A percentile compares a stretch with the other conserved stretches of the same genome.
phyloP scores from a whole-genome alignment of 2,113 vertebrate species.

The Cyphomyrus discorhynchus region DNA sequence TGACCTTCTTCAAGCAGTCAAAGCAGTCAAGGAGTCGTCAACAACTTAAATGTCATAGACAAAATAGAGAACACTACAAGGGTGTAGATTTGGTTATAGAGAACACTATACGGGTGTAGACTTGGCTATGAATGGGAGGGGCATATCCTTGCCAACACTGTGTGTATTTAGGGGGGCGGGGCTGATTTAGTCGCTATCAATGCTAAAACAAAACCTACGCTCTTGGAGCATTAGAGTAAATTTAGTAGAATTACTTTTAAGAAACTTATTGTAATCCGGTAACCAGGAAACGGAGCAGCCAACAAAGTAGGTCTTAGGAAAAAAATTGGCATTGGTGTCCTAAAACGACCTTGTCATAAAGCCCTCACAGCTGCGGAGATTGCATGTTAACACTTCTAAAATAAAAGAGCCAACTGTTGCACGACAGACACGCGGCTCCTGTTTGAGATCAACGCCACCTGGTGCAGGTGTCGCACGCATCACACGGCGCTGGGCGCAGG shows the following conservation, averaged over 20 bases:
- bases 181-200: not conserved
- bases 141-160: not conserved
- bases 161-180: not conserved
- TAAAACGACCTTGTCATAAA: not conserved
- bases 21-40: not conserved
- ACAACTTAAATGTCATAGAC: not conserved
- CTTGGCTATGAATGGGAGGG: not conserved
- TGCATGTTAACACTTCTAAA: not conserved
- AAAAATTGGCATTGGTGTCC: not conserved
- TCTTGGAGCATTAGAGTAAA: not conserved
- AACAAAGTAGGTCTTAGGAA: not conserved
- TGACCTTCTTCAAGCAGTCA: not conserved
- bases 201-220: not conserved
- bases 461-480: not conserved
- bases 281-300: not conserved
- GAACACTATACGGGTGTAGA: not conserved
- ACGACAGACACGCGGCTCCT: not conserved
- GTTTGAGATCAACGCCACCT: not conserved
- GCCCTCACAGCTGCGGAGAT: not conserved
- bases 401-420: not conserved
- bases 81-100: not conserved
- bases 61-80: not conserved
- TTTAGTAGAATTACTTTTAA: not conserved
- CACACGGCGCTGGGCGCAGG: not conserved
- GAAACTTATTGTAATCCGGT: not conserved